Conservation (phyloP, 2,888 invertebrate species). For the Sisyra nigra region DNA sequence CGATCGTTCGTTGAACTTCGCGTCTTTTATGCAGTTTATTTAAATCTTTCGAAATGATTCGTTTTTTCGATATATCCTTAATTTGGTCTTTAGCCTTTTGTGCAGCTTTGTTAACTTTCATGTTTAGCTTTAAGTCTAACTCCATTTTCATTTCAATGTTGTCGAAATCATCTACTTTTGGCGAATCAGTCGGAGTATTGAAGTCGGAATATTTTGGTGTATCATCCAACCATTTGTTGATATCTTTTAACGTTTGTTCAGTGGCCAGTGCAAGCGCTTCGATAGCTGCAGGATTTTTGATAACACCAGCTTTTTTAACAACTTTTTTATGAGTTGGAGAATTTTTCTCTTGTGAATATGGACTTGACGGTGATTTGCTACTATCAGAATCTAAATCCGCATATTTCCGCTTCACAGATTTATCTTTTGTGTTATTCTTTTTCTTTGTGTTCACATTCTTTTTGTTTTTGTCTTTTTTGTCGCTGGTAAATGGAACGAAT, state of each 20-base stretch:
- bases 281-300: slow-evolving; percentile 30
- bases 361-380: slow-evolving; percentile 20
- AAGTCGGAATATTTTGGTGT: slow-evolving; percentile 60
- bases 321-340: slow-evolving; percentile 11
- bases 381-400: slow-evolving; percentile 20
- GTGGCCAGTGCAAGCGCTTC: slow-evolving; percentile 55
- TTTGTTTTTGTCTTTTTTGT: slow-evolving; percentile 20
- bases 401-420: slow-evolving; percentile 10
- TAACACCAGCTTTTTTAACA: slow-evolving; percentile 21
- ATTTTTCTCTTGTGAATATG: slow-evolving; percentile 13
- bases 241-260: slow-evolving; percentile 68
- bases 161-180: slow-evolving; percentile 44
- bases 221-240: slow-evolving; percentile 78
- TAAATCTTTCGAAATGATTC: slow-evolving; percentile 25
- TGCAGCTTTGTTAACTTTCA: slow-evolving; percentile 25
- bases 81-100: slow-evolving; percentile 19
- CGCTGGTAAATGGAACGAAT: slow-evolving; percentile 1
- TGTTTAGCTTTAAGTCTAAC: slow-evolving; percentile 15
- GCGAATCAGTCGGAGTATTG: slow-evolving; percentile 65
- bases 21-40: slow-evolving; percentile 32
- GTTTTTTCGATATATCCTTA: slow-evolving; percentile 26
- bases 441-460: slow-evolving; percentile 18
- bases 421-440: slow-evolving; percentile 15
- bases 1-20: slow-evolving; percentile 68
- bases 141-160: slow-evolving; percentile 28